These are phyloP conservation scores for Chaetoderma sp. DNA, from an alignment of 2,888 invertebrate species.

Conservation along the genomic window DNA sequence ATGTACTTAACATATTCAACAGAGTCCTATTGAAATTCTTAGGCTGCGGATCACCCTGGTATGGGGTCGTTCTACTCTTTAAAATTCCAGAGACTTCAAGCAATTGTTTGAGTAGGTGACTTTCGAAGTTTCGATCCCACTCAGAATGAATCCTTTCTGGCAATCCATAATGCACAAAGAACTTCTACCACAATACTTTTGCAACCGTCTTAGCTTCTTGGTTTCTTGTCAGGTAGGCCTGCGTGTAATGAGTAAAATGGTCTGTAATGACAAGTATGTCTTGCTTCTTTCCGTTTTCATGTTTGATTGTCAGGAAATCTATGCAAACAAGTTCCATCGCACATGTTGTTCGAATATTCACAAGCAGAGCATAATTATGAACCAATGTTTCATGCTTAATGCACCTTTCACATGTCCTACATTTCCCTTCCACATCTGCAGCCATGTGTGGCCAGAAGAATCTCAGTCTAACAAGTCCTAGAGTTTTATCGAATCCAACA, in stretches of 20 bases:
- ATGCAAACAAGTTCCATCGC: slow-evolving; percentile 33
- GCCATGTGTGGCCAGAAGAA: neutral
- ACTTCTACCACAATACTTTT: slow-evolving; percentile 24
- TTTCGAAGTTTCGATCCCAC: slow-evolving; percentile 30
- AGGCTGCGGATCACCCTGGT: slow-evolving; percentile 15
- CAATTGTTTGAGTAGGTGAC: slow-evolving; percentile 23
- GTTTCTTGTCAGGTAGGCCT: slow-evolving; percentile 26
- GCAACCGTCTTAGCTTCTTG: slow-evolving; percentile 30
- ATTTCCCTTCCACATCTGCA: neutral
- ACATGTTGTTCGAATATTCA: slow-evolving; percentile 8
- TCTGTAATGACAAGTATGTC: slow-evolving; percentile 34
- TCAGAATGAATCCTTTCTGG: slow-evolving; percentile 25
- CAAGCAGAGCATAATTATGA: neutral
- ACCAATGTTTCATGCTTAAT: slow-evolving; percentile 13
- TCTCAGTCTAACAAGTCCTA: neutral
- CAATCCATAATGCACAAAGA: slow-evolving; percentile 30
- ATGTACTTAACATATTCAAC: slow-evolving; percentile 25
- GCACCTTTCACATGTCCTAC: slow-evolving; percentile 13
- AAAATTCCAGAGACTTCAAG: slow-evolving; percentile 14
- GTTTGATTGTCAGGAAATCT: slow-evolving; percentile 27
- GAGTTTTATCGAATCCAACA: neutral
- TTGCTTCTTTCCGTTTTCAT: slow-evolving; percentile 16
- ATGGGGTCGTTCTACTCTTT: slow-evolving; percentile 28
- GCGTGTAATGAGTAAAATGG: slow-evolving; percentile 29
- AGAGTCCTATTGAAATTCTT: slow-evolving; percentile 30